A percentile compares a stretch with the other conserved stretches of the same genome.
phyloP scores from a whole-genome alignment of 2,113 vertebrate genomes.

The Todiramphus chloris region DNA sequence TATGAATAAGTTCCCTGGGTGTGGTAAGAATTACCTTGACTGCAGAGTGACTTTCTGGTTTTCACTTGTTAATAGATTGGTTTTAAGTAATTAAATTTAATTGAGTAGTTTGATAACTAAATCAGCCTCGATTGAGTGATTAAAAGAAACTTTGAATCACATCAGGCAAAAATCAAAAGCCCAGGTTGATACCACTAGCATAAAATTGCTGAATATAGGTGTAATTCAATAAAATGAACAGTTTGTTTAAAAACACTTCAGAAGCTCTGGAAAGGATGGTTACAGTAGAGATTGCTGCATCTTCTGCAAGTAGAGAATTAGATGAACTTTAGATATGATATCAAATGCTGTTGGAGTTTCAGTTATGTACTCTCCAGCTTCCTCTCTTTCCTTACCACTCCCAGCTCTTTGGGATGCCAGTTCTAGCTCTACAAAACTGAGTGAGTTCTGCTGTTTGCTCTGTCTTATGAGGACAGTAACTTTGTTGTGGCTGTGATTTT shows the following conservation, averaged over 20 bases:
- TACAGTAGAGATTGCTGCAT: not conserved
- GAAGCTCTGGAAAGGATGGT: not conserved
- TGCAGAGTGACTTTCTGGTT: not conserved
- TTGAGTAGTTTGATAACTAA: not conserved
- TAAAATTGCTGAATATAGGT: not conserved
- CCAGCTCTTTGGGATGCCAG: not conserved
- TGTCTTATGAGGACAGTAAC: not conserved
- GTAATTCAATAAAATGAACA: not conserved
- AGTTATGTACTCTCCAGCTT: fast-evolving
- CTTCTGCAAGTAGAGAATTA: not conserved
- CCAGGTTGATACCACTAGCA: not conserved
- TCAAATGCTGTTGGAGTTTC: not conserved
- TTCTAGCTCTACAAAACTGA: not conserved
- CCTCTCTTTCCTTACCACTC: not conserved
- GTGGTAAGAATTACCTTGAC: not conserved
- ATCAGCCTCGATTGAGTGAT: not conserved
- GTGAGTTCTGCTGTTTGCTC: not conserved
- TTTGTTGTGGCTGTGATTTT: not conserved
- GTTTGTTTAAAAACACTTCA: not conserved
- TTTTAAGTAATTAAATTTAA: not conserved
- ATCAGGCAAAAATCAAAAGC: not conserved
- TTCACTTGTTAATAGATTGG: not conserved
- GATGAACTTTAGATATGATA: not conserved
- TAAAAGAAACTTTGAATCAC: not conserved
- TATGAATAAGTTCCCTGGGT: not conserved